These are phyloP conservation scores for Diorhabda sublineata DNA, from an alignment of 1,140 invertebrate genomes.

Conservation along the genomic window DNA sequence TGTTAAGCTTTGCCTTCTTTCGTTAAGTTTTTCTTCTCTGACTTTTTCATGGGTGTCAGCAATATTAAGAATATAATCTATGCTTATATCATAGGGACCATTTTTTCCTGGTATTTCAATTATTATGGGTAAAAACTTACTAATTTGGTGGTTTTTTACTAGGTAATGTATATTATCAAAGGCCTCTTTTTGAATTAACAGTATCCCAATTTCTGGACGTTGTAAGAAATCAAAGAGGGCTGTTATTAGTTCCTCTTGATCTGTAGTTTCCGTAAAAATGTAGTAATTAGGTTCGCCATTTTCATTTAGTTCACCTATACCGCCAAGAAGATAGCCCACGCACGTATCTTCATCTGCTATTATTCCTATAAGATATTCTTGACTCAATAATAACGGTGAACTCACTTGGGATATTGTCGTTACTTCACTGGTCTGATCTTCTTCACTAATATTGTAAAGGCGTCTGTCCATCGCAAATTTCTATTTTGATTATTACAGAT, in stretches of 20 bases:
- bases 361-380: constrained; percentile 23
- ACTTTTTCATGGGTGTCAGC: constrained; percentile 2
- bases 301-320: constrained; percentile 24
- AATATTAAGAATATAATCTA: constrained; percentile 6
- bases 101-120: constrained; percentile 31
- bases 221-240: constrained; percentile 17
- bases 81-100: constrained; percentile 26
- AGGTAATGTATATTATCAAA: constrained; percentile 17
- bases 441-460: constrained; percentile 8
- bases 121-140: constrained; percentile 16
- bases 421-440: constrained; percentile 3
- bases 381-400: neutral
- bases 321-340: constrained; percentile 27
- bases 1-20: neutral
- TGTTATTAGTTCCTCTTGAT: constrained; percentile 17
- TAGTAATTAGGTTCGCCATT: constrained; percentile 20
- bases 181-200: constrained; percentile 28
- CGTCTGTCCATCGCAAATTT: neutral
- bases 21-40: neutral
- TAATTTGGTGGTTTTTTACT: constrained; percentile 10
- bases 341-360: constrained; percentile 34
- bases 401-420: neutral
- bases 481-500: too few species aligned
- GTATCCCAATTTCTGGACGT: constrained; percentile 22
- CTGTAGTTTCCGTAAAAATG: constrained; percentile 16